Conservation (phyloP, 2,113 vertebrate genomes). For the Serilophus lunatus region DNA sequence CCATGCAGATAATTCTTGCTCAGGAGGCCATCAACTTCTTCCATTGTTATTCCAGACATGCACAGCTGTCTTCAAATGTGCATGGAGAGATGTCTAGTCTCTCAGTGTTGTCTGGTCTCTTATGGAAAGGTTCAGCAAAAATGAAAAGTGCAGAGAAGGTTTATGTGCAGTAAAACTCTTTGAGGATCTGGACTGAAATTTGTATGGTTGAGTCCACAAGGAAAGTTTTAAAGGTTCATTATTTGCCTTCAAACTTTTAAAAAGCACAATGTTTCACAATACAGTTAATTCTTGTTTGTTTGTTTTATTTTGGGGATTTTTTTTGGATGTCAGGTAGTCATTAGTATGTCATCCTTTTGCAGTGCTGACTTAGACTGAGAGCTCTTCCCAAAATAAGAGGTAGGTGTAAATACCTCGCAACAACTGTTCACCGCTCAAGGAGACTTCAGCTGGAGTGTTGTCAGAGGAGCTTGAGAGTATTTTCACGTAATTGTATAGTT, state of each 20-base stretch:
- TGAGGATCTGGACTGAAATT: background rate
- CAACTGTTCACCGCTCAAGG: background rate
- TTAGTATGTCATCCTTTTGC: background rate
- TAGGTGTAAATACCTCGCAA: background rate
- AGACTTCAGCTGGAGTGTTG: background rate
- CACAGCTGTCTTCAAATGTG: background rate
- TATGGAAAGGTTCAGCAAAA: background rate
- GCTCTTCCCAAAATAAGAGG: background rate
- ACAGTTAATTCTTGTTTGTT: background rate
- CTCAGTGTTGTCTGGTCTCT: background rate
- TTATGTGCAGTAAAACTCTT: background rate
- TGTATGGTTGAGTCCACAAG: background rate
- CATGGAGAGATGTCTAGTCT: background rate
- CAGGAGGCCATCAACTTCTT: background rate
- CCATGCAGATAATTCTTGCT: background rate
- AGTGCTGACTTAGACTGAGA: background rate
- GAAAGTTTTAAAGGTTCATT: background rate
- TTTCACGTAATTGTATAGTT: background rate
- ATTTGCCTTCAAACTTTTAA: background rate
- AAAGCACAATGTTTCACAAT: background rate
- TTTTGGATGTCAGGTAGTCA: background rate
- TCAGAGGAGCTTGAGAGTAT: background rate
- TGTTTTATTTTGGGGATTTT: background rate
- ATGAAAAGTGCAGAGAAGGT: background rate
- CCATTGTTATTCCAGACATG: background rate